Conservation (phyloP, 2,888 invertebrate species). For the Pheosia gnoma region DNA sequence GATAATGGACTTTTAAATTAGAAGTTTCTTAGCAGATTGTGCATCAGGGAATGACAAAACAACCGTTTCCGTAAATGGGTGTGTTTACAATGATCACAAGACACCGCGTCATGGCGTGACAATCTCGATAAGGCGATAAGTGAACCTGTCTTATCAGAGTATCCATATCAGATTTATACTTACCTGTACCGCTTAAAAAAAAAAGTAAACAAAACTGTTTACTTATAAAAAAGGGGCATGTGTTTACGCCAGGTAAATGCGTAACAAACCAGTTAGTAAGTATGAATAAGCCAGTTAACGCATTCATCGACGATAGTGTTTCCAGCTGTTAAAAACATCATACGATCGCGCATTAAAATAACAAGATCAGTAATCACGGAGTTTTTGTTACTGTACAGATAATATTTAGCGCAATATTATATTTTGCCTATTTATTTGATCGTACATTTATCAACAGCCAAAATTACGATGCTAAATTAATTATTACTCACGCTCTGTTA, state of each 20-base stretch:
- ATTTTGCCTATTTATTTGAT: not conserved
- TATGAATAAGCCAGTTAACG: constrained; percentile 54
- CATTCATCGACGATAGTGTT: constrained; percentile 40
- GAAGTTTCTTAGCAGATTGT: too few species aligned
- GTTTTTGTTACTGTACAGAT: constrained; percentile 39
- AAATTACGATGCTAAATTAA: constrained; percentile 17
- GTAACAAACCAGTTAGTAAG: constrained; percentile 61
- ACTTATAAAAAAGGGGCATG: constrained; percentile 28
- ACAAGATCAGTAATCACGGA: constrained; percentile 19
- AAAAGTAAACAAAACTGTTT: constrained; percentile 42
- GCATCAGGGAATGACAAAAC: not conserved
- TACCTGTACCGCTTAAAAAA: constrained; percentile 16
- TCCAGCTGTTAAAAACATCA: constrained; percentile 49
- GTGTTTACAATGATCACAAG: constrained; percentile 15
- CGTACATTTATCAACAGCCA: not conserved
- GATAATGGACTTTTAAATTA: too few species aligned
- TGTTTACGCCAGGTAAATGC: constrained; percentile 40
- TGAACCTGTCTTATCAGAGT: constrained; percentile 33
- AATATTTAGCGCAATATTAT: not conserved
- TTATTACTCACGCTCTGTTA: constrained; percentile 67
- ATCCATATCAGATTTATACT: constrained; percentile 30
- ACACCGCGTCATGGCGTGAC: constrained; percentile 31
- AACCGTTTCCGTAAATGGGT: not conserved
- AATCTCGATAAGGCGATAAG: constrained; percentile 11
- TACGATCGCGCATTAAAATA: constrained; percentile 30